Evolutionary conservation across 1,140 invertebrate species (phyloP), one percentile per base, ranked within the genome.

Genomic region (Drosophila seguyi): DNA sequence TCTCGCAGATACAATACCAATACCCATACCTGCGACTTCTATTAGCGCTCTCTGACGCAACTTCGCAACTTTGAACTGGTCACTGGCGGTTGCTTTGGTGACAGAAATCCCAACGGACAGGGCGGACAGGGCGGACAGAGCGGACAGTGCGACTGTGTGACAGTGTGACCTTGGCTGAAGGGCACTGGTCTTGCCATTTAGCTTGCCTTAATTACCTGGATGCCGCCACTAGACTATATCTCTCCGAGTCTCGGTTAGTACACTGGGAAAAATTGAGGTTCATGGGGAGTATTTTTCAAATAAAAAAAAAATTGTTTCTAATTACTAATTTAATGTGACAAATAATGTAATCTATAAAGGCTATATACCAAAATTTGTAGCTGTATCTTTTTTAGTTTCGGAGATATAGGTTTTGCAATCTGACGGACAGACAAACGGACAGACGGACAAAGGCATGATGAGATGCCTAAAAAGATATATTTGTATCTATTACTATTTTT

Each of bases 101-200:
- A 69, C 66, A 69, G 62, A 67, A 22, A 53, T 44, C n/a, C 62
- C 41, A 48, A 47, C 29, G 36, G 60, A 61, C 62, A 61, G 57
- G 13, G 10, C 39, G 29, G 29, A 34, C 52, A 44, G 31, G 44
- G 13, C 13, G 34, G 44, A 58, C 50, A 42, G 20, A n/a, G 0
- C n/a, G 27, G 60, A 60, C 56, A 36, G 25, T 50, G 27, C 27
- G 47, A 18, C 47, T 50, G 47, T 50, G 41, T 52, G 36, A 14
- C 72, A 74, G 61, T 78, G 61, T 87, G 79, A 86, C 83, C 83
- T 86, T 86, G 83, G 36, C 13, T 83, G 83, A 86, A 86, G 83
- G 83, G 83, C 83, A 81, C 69, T 68, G 75, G 69, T 72, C 62
- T 79, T 87, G 79, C 75, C 83, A 87, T 87, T 86, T 86, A 68